These are phyloP conservation scores for Pteronotus mesoamericanus DNA, from an alignment of 2,797 vertebrate genomes.

Conservation along the genomic window DNA sequence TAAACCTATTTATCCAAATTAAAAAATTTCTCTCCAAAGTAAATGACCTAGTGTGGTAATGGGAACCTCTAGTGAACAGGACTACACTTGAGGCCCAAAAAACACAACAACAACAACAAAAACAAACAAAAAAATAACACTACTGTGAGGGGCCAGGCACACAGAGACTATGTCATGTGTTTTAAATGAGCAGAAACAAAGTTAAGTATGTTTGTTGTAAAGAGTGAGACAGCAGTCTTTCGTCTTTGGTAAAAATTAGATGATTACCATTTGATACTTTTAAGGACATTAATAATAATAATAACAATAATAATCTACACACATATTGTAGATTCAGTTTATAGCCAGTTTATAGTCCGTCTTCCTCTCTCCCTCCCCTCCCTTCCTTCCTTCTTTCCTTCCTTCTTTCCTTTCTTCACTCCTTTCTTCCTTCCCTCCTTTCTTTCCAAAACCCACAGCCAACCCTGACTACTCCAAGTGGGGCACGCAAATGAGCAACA, in stretches of 20 bases:
- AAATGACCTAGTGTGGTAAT: neutral
- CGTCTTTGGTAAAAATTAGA: neutral
- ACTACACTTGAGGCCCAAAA: neutral
- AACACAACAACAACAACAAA: neutral
- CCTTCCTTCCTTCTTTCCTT: rapidly evolving
- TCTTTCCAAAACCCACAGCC: neutral
- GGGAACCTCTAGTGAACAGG: neutral
- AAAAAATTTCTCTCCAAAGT: neutral
- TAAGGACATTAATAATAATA: neutral
- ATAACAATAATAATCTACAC: no score
- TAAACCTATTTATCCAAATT: neutral
- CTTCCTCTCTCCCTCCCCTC: rapidly evolving
- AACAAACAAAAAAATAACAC: no score
- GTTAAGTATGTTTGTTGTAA: neutral
- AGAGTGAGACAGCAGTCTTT: neutral
- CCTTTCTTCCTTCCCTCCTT: rapidly evolving
- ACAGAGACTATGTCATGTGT: rapidly evolving
- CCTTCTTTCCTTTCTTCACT: rapidly evolving
- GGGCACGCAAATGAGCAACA: neutral
- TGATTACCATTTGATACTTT: no score
- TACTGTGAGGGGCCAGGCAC: neutral
- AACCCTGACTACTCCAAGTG: neutral
- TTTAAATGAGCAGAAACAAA: neutral
- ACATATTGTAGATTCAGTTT: neutral
- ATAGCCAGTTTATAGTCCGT: neutral